Percentiles rank a stretch among this genome's conserved stretches.
These are phyloP conservation scores for Euura lappo DNA, from an alignment of 1,140 invertebrate species.

Conservation along the genomic window DNA sequence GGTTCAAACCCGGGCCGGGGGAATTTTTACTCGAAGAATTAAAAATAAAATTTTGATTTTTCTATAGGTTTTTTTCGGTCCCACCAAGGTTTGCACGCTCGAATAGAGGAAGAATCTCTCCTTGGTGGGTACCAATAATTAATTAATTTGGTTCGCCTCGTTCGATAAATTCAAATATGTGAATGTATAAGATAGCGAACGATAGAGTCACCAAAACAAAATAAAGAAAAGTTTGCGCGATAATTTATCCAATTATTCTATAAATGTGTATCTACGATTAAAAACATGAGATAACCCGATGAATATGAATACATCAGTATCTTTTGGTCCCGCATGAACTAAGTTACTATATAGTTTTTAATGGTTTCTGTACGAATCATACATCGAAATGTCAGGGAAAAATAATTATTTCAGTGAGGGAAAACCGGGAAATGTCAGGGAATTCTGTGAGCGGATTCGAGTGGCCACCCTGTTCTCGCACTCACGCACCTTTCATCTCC, in stretches of 20 bases:
- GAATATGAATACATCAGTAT: neutral
- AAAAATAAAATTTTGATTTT: too few relatives aligned
- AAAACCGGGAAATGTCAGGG: neutral
- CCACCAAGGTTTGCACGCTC: too few relatives aligned
- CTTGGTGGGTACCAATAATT: too few relatives aligned
- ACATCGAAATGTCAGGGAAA: constrained; percentile 1
- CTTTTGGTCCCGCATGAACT: neutral
- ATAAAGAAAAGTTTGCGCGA: neutral
- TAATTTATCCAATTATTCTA: neutral
- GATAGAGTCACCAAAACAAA: too few relatives aligned
- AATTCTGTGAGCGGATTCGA: neutral
- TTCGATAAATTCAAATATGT: too few relatives aligned
- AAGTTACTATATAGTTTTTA: neutral
- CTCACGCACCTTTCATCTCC: too few relatives aligned
- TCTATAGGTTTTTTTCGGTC: too few relatives aligned
- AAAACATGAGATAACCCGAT: neutral
- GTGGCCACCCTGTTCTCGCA: constrained; percentile 1
- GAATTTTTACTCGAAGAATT: too few relatives aligned
- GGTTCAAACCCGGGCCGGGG: too few relatives aligned
- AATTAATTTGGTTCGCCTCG: neutral
- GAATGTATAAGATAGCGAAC: too few relatives aligned
- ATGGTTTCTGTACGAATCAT: neutral
- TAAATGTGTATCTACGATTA: neutral
- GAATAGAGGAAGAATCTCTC: too few relatives aligned
- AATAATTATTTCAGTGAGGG: neutral